Base-by-base conservation (phyloP, 2,888 invertebrate species). In the Lepidonotus clava region DNA sequence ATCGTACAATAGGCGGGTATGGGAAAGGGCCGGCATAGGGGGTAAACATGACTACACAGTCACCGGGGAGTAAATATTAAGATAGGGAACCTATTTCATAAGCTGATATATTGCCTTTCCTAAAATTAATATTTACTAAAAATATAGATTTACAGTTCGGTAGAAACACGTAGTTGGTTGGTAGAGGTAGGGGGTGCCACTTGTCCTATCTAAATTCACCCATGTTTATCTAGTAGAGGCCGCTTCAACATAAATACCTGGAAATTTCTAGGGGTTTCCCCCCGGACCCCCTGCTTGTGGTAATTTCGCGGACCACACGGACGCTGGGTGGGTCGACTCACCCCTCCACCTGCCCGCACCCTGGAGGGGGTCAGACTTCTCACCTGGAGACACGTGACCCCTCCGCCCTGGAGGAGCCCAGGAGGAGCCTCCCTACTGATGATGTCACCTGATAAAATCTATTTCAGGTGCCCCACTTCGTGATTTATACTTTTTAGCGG, bases 261-360 rank as follows among this genome's bases (percentile, higher is more conserved):
- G n/a, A n/a, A n/a, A n/a, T n/a, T n/a, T n/a, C n/a, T n/a, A n/a
- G n/a, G n/a, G n/a, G n/a, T n/a, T n/a, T n/a, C n/a, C n/a, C n/a
- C n/a, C n/a, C n/a, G n/a, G n/a, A 56, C n/a, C 56, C 56, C 24
- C 24, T 11, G 11, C 11, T 32, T 61, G 24, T 61, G n/a, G 61
- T 61, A 61, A 61, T 61, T 61, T 61, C 24, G 28, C 61, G 61
- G 61, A 61, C 61, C 61, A 61, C 61, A 61, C 61, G 61, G 61
- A 46, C 18, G 61, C 14, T 28, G 61, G 24, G n/a, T n/a, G n/a
- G n/a, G n/a, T n/a, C n/a, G n/a, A n/a, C n/a, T n/a, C n/a, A n/a
- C 21, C 24, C 61, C 24, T 61, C 53, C 53, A n/a, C n/a, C 28
- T 28, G 28, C 28, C 61, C 24, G 28, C 61, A 24, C 14, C 61